phyloP scores from a whole-genome alignment of 2,888 invertebrate species.

The Dryadula phaetusa region DNA sequence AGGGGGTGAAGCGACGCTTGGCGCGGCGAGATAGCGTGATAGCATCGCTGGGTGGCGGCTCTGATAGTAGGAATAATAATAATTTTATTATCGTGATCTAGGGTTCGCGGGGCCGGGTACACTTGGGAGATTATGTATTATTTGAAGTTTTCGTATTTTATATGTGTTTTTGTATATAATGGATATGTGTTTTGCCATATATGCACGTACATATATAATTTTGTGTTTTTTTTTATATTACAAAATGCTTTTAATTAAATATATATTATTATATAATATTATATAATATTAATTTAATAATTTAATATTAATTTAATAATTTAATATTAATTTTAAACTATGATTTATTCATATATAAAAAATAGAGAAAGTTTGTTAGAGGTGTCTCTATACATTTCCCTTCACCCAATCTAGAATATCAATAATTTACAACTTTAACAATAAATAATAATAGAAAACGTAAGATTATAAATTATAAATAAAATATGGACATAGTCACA shows the following conservation, averaged over 20 bases:
- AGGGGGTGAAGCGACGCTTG: slow-evolving; percentile 82
- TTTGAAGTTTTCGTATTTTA: slow-evolving; percentile 27
- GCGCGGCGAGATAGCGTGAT: slow-evolving; percentile 81
- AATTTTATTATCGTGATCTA: slow-evolving; percentile 81
- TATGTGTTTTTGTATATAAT: slow-evolving; percentile 5
- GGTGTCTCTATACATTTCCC: too few relatives aligned
- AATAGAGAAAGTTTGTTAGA: too few relatives aligned
- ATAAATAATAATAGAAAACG: too few relatives aligned
- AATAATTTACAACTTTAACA: too few relatives aligned
- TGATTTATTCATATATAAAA: too few relatives aligned
- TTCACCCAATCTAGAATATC: too few relatives aligned
- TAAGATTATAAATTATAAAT: slow-evolving; percentile 8
- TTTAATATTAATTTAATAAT: too few relatives aligned
- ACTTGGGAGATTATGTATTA: slow-evolving; percentile 33
- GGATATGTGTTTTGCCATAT: not conserved
- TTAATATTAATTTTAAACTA: too few relatives aligned
- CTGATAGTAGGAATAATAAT: slow-evolving; percentile 82
- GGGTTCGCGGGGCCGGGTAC: slow-evolving; percentile 59
- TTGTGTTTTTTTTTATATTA: too few relatives aligned
- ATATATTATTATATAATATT: too few relatives aligned
- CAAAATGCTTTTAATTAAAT: too few relatives aligned
- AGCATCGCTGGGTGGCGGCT: slow-evolving; percentile 78
- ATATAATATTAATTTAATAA: too few relatives aligned
- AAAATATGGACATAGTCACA: slow-evolving; percentile 43
- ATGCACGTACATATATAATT: not conserved